A percentile compares a stretch with the other conserved stretches of the same genome.
Evolutionary conservation across 1,140 invertebrate species (phyloP).

Genomic region (Heliconius congener): DNA sequence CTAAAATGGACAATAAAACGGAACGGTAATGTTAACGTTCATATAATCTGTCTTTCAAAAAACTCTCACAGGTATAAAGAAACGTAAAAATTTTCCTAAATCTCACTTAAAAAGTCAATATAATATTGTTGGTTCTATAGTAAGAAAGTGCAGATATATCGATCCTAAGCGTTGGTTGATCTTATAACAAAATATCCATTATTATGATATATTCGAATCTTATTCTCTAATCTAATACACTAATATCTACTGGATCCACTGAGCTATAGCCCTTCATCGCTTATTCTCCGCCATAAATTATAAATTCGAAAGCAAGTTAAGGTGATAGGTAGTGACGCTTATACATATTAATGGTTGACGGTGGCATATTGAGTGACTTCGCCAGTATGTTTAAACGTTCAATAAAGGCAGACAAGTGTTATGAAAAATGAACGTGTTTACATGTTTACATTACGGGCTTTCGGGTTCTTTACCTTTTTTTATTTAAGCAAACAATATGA

Average conservation of each 20-base stretch:
- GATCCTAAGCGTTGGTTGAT: too few species aligned
- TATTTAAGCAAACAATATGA: background rate
- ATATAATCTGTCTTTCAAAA: too few species aligned
- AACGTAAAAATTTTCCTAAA: too few species aligned
- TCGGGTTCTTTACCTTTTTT: background rate
- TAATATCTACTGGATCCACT: background rate
- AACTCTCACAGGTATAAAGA: too few species aligned
- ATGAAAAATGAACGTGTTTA: constrained; percentile 14
- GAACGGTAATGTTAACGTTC: too few species aligned
- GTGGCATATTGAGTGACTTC: constrained; percentile 56
- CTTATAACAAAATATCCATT: too few species aligned
- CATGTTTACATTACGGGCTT: background rate
- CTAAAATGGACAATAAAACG: too few species aligned
- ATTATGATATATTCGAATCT: background rate
- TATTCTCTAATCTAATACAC: background rate
- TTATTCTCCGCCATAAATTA: constrained; percentile 44
- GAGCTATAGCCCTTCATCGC: constrained; percentile 36
- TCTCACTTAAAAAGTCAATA: too few species aligned
- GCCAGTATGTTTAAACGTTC: constrained; percentile 48
- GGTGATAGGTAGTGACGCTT: constrained; percentile 53
- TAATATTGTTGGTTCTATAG: too few species aligned
- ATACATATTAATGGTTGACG: constrained; percentile 66
- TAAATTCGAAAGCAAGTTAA: constrained; percentile 54
- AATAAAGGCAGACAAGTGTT: constrained; percentile 33
- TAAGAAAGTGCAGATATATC: too few species aligned